Base-by-base conservation (phyloP, 2,888 invertebrate genomes). In the Xestobium rufovillosum region DNA sequence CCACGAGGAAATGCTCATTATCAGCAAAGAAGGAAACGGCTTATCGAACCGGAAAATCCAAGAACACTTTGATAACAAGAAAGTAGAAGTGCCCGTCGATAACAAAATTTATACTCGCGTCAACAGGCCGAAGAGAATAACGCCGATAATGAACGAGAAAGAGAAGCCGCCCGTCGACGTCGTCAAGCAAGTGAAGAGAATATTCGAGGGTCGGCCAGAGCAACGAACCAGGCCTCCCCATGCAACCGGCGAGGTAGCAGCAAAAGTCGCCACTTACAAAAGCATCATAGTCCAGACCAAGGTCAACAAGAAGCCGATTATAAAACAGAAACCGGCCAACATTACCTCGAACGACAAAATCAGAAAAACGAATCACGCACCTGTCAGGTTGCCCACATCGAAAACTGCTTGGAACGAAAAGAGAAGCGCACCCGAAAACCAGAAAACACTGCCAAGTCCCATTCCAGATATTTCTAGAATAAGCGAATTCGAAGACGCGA, bases 131-230 rank as follows among this genome's bases (percentile, higher is more conserved):
- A 73, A 80, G 52, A 74, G 74, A 52, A 72, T 78, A 49, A 72
- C 69, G 47, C 80, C 72, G 1, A 67, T 81, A 30, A 71, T 83
- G 53, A 77, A 77, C 50, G 83, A 82, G 47, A 76, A 77, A 9
- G 89, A 89, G 55, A 72, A 88, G 31, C 92, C 92, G 2, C 90
- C 91, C 11, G 83, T 83, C 1, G 91, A 92, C 69, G 78, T 90
- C 47, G 92, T 92, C 41, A 86, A 85, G 53, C 82, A 87, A 42
- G 83, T 88, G 9, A 75, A 89, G 43, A 77, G 82, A 56, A 80
- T 89, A 56, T 92, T 91, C 66, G 91, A 92, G 61, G 72, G 73
- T 28, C 70, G 74, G 1, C 76, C 78, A 8, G 68, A 75, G 47
- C 69, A 74, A 1, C 56, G 66, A 38, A 69, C 73, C 14, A 58